Conservation (phyloP, 1,140 invertebrate genomes). For the Nephotettix cincticeps region DNA sequence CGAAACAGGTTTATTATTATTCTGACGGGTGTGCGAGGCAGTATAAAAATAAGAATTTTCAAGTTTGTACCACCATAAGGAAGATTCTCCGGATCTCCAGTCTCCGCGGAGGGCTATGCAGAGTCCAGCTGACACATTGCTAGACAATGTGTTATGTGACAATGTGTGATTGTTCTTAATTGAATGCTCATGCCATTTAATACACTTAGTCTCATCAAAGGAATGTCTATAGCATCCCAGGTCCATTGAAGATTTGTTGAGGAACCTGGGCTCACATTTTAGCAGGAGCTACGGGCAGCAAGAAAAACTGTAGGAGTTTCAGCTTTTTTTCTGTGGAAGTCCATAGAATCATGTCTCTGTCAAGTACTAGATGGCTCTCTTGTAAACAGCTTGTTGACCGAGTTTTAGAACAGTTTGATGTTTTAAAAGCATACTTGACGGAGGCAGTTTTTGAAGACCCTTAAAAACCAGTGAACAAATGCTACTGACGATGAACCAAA, state of each 20-base stretch:
- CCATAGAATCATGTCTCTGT: constrained; percentile 45
- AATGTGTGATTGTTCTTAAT: no score
- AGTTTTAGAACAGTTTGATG: constrained; percentile 43
- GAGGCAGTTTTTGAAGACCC: constrained; percentile 42
- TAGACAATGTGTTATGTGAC: no score
- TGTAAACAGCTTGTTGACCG: constrained; percentile 44
- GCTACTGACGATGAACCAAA: constrained; percentile 42
- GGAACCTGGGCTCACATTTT: constrained; percentile 44
- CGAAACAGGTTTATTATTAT: no score
- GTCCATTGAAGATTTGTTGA: constrained; percentile 40
- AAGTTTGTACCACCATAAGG: no score
- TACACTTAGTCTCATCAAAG: constrained; percentile 41
- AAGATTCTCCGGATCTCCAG: no score
- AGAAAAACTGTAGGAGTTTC: constrained; percentile 44
- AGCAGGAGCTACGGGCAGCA: constrained; percentile 41
- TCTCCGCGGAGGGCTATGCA: no score
- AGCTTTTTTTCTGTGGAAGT: constrained; percentile 43
- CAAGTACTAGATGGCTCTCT: constrained; percentile 46
- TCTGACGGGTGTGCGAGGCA: no score
- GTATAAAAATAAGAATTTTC: no score
- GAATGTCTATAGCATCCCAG: constrained; percentile 43
- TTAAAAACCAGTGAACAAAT: constrained; percentile 44
- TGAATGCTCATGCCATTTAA: constrained; percentile 45
- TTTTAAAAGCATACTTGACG: constrained; percentile 43
- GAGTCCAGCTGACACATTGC: no score